Evolutionary conservation across 2,888 invertebrate genomes (phyloP).

Genomic region (Phyllotreta cruciferae): DNA sequence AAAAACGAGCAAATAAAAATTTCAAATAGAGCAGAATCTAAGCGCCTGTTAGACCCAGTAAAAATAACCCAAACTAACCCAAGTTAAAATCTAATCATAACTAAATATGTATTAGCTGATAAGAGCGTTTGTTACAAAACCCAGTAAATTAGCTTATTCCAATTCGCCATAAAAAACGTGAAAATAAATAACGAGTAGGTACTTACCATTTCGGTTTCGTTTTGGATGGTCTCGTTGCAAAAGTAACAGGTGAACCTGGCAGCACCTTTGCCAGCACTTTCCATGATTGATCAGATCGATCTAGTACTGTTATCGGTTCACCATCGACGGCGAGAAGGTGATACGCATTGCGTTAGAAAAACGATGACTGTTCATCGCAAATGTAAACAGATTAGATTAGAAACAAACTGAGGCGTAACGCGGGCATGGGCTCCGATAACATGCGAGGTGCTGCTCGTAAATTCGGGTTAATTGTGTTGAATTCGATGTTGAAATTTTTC

Average conservation of each 20-base stretch:
- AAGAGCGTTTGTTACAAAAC: not conserved
- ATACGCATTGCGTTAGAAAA: constrained; percentile 30
- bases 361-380: constrained; percentile 34
- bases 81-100: too few relatives aligned
- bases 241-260: constrained; percentile 67
- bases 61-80: too few relatives aligned
- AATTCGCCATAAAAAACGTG: too few relatives aligned
- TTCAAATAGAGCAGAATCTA: too few relatives aligned
- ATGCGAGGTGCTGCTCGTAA: too few relatives aligned
- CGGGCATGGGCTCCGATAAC: too few relatives aligned
- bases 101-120: not conserved
- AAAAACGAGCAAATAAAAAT: too few relatives aligned
- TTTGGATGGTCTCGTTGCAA: constrained; percentile 71
- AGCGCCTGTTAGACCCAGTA: too few relatives aligned
- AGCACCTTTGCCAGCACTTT: constrained; percentile 26
- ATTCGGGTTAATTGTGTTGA: too few relatives aligned
- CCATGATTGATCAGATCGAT: constrained; percentile 34
- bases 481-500: too few relatives aligned
- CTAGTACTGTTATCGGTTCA: constrained; percentile 22
- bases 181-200: not conserved
- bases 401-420: constrained; percentile 2
- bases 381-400: constrained; percentile 41
- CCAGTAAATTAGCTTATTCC: not conserved
- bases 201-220: constrained; percentile 70
- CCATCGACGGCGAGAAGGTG: constrained; percentile 26